These are phyloP conservation scores for Aulostomus chinensis DNA, from an alignment of 2,797 vertebrate genomes.

Conservation along the genomic window DNA sequence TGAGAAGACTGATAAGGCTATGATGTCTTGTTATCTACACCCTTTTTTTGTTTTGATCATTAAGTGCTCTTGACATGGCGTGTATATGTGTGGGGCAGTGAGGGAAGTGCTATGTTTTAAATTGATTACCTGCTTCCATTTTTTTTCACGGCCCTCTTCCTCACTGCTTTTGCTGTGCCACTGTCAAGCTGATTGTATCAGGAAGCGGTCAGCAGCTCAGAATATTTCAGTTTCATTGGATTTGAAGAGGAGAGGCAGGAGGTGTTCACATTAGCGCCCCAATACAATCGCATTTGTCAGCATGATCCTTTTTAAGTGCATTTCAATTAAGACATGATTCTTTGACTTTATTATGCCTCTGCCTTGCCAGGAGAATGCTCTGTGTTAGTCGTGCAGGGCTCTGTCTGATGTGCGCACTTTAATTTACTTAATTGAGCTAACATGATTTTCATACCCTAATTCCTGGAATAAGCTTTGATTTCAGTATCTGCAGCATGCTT, in stretches of 20 bases:
- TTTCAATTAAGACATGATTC: conserved; percentile 97
- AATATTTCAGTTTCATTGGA: conserved; percentile 91
- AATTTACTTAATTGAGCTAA: conserved; percentile 98
- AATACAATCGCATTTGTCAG: conserved; percentile 97
- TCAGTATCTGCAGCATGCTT: conserved; percentile 81
- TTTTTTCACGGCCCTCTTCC: conserved; percentile 25
- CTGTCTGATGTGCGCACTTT: conserved; percentile 93
- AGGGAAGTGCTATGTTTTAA: conserved; percentile 78
- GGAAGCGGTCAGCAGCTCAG: conserved; percentile 85
- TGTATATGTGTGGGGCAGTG: conserved; percentile 36
- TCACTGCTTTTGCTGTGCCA: conserved; percentile 53
- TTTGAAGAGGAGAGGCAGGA: conserved; percentile 89
- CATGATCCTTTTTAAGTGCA: conserved; percentile 98
- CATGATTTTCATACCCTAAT: conserved; percentile 95
- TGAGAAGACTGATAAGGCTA: conserved; percentile 76
- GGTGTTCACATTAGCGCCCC: conserved; percentile 86
- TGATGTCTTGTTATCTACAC: conserved; percentile 81
- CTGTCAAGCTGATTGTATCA: conserved; percentile 87
- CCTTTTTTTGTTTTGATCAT: conserved; percentile 87
- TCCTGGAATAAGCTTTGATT: conserved; percentile 92
- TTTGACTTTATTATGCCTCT: conserved; percentile 94
- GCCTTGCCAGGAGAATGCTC: conserved; percentile 84
- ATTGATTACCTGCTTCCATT: conserved; percentile 83
- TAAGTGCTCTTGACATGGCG: conserved; percentile 78
- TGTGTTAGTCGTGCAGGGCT: conserved; percentile 83